phyloP scores from a whole-genome alignment of 2,888 invertebrate species.

The Gryllus longicercus region DNA sequence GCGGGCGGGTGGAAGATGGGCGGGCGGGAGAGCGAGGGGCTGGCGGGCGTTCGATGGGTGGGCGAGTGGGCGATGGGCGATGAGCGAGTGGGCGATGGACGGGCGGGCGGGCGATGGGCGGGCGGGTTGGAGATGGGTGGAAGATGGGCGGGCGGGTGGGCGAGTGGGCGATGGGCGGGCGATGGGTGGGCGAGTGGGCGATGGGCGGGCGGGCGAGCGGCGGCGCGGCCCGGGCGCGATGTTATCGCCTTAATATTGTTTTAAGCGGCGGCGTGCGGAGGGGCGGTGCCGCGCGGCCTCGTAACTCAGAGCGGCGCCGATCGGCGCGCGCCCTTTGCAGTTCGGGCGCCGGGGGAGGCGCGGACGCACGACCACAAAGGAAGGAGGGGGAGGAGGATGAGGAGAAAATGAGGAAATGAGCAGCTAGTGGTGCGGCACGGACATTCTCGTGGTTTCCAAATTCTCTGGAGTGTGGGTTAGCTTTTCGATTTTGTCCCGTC shows the following conservation, averaged over 20 bases:
- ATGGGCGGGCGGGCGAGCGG: neutral
- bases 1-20: neutral
- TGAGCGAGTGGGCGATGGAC: too few relatives aligned
- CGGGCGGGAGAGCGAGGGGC: neutral
- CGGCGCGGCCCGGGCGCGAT: neutral
- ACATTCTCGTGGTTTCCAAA: too few relatives aligned
- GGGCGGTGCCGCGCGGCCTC: neutral
- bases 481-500: too few relatives aligned
- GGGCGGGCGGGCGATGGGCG: too few relatives aligned
- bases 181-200: neutral
- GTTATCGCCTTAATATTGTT: neutral
- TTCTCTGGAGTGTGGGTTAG: too few relatives aligned
- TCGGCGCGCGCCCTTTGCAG: neutral
- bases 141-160: neutral
- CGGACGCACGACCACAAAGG: too few relatives aligned
- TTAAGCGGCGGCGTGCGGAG: slow-evolving; percentile 3
- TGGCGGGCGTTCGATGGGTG: neutral
- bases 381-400: too few relatives aligned
- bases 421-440: too few relatives aligned
- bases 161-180: neutral
- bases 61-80: too few relatives aligned
- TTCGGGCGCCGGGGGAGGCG: neutral
- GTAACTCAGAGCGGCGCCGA: neutral
- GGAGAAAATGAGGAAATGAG: too few relatives aligned
- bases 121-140: neutral